phyloP scores from a whole-genome alignment of 2,113 vertebrate species.

The Tichodroma muraria region DNA sequence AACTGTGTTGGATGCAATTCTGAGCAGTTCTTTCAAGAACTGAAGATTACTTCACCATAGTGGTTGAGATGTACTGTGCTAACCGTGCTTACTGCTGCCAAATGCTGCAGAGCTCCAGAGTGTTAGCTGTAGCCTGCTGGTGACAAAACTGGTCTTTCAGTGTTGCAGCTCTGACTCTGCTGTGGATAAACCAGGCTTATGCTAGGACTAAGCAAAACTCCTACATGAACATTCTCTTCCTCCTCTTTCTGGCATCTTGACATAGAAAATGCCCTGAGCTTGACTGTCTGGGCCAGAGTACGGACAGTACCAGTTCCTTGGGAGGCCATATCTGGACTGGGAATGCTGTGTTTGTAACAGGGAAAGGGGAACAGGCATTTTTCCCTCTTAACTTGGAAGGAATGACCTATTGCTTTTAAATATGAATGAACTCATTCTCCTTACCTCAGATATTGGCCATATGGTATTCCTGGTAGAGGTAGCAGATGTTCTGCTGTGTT shows the following conservation, averaged over 20 bases:
- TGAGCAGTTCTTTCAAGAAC: background rate
- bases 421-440: constrained; percentile 22
- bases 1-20: background rate
- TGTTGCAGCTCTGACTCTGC: background rate
- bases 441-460: constrained; percentile 29
- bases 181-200: background rate
- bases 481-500: constrained; percentile 52
- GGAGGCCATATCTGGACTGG: background rate
- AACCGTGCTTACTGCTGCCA: background rate
- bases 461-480: constrained; percentile 50
- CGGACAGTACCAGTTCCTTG: background rate
- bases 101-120: background rate
- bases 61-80: background rate
- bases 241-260: background rate
- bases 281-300: background rate
- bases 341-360: background rate
- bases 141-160: background rate
- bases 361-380: background rate
- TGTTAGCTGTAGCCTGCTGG: background rate
- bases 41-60: background rate
- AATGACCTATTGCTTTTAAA: constrained; percentile 27
- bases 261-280: background rate
- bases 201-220: background rate
- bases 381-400: background rate
- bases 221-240: background rate